Evolutionary conservation across 2,888 invertebrate species (phyloP), one percentile per base, ranked within the genome.

Genomic region (Nyleta sp.): DNA sequence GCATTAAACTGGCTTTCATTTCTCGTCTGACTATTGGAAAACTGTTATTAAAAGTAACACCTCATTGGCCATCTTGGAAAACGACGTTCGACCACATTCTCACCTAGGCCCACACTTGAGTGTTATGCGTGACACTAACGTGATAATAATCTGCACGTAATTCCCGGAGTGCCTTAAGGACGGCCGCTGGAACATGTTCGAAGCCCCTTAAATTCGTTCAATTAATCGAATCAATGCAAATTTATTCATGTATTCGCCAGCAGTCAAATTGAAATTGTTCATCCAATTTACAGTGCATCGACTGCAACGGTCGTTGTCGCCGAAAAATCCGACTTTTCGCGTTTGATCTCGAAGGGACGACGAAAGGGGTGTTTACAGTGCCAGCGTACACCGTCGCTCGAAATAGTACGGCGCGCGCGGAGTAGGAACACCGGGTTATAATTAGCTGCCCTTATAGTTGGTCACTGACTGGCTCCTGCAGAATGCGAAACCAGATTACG

Each of bases 401-500:
- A 76, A 80, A 80, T 80, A 80, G 80, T 57, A 28, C 48, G 33
- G 52, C 55, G 60, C 22, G 80, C 52, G 22, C 48, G 33, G 52
- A 48, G 60, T 18, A 75, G 59, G 75, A 70, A 74, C 75, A 64
- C 24, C 13, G 40, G 52, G 68, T 68, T 80, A 80, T 76, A 80
- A 76, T 80, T 80, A 80, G 80, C 72, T 52, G 76, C 80, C 76
- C 73, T 88, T 88, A 87, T 87, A 87, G 87, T 87, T 87, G 86
- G 87, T 84, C 82, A 84, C 85, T 86, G 88, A 87, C 87, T 87
- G 84, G 85, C 84, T 84, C 62, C 83, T 80, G 83, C 83, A 87
- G 87, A 87, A 87, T 87, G 88, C 80, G 76, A 82, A 82, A 79
- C 81, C 78, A 68, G 79, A 81, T 78, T 78, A 78, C 74, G 59